Percentiles rank a stretch among this genome's conserved stretches.
These are phyloP conservation scores for Bungarus multicinctus DNA, from an alignment of 2,113 vertebrate genomes.

Conservation along the genomic window DNA sequence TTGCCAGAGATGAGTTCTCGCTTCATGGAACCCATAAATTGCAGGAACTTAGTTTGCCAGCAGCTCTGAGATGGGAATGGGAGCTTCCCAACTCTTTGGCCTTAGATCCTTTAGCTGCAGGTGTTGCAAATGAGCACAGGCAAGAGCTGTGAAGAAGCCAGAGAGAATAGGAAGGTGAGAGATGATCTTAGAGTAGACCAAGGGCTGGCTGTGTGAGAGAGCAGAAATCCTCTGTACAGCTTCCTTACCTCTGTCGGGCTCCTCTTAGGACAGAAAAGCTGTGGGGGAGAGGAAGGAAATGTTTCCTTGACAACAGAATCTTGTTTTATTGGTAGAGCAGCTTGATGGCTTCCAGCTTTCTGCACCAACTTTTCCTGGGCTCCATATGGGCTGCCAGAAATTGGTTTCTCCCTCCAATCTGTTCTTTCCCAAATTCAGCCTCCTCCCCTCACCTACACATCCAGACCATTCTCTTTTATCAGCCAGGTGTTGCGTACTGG, in stretches of 20 bases:
- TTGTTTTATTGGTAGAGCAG: background rate
- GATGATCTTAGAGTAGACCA: background rate
- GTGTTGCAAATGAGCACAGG: background rate
- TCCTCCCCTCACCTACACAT: background rate
- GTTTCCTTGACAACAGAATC: background rate
- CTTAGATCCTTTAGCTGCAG: background rate
- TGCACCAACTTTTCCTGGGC: background rate
- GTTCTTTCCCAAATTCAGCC: background rate
- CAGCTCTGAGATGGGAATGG: background rate
- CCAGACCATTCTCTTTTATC: background rate
- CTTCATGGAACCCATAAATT: background rate
- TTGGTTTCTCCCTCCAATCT: background rate
- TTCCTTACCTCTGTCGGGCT: background rate
- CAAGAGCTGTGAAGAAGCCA: background rate
- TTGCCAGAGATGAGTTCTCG: background rate
- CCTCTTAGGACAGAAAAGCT: background rate
- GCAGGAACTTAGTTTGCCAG: background rate
- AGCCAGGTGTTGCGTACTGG: background rate
- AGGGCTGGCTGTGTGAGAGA: background rate
- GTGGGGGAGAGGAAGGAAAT: background rate
- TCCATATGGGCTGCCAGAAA: background rate
- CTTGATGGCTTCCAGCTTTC: background rate
- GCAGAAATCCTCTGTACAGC: background rate
- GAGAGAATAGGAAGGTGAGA: background rate
- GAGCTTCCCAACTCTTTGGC: background rate